phyloP scores from a whole-genome alignment of 2,888 invertebrate genomes.

The Cyclophora punctaria region DNA sequence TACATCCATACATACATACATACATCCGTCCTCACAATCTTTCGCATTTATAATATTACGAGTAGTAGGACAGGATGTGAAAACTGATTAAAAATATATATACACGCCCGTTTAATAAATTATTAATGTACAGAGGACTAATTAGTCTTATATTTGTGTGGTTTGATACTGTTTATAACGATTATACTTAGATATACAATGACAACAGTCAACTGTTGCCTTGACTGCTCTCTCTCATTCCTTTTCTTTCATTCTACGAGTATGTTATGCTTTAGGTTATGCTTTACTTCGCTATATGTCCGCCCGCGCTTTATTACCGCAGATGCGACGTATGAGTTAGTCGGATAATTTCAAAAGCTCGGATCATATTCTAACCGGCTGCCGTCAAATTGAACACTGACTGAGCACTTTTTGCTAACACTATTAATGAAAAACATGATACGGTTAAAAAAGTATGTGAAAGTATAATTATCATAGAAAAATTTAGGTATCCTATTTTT shows the following conservation, averaged over 20 bases:
- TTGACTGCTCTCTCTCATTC: too few species aligned
- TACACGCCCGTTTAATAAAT: not conserved
- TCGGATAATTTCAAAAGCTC: conserved; percentile 3
- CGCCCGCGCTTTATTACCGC: conserved; percentile 1
- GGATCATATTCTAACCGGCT: not conserved
- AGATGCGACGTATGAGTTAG: conserved; percentile 8
- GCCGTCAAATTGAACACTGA: conserved; percentile 5
- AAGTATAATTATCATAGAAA: too few species aligned
- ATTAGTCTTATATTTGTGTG: not conserved
- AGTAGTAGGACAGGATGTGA: too few species aligned
- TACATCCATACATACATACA: too few species aligned
- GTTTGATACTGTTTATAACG: not conserved
- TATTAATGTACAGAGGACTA: not conserved
- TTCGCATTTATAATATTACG: too few species aligned
- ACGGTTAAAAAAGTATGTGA: too few species aligned
- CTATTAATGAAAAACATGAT: too few species aligned
- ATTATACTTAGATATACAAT: not conserved
- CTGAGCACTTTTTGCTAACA: not conserved
- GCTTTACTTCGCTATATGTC: not conserved
- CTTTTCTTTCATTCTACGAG: not conserved
- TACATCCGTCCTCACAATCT: too few species aligned
- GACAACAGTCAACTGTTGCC: too few species aligned
- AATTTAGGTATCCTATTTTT: too few species aligned
- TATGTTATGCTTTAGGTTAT: not conserved
- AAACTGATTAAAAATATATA: not conserved